Percentiles rank a stretch among this genome's conserved stretches.
Evolutionary conservation across 2,888 invertebrate species (phyloP).

Genomic region (Drosophila sordidula): DNA sequence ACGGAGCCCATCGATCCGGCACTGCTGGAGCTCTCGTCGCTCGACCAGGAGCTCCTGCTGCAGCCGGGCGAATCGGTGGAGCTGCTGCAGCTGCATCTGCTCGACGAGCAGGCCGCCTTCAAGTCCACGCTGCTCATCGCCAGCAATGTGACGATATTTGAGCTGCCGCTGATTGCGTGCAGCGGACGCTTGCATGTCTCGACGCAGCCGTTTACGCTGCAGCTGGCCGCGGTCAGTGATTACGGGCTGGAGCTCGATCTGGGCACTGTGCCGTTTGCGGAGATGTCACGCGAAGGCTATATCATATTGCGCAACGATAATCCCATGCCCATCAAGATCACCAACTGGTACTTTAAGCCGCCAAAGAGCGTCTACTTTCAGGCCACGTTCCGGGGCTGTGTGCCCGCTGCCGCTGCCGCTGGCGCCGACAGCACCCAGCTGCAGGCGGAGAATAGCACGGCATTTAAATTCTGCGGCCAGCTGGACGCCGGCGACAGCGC

Average conservation of each 20-base stretch:
- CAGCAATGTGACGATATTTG: conserved; percentile 86
- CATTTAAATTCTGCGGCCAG: conserved; percentile 71
- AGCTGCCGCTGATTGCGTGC: conserved; percentile 86
- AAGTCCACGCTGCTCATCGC: conserved; percentile 82
- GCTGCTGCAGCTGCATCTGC: conserved; percentile 76
- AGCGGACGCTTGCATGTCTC: conserved; percentile 84
- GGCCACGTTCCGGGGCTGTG: conserved; percentile 87
- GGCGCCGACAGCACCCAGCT: neutral
- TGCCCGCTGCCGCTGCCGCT: conserved; percentile 33
- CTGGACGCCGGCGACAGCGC: conserved; percentile 76
- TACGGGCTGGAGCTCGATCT: conserved; percentile 82
- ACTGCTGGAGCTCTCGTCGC: conserved; percentile 49
- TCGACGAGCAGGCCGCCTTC: conserved; percentile 75
- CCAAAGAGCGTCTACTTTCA: conserved; percentile 80
- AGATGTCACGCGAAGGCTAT: conserved; percentile 81
- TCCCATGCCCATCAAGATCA: conserved; percentile 82
- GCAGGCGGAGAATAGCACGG: conserved; percentile 38
- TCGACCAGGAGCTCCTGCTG: conserved; percentile 56
- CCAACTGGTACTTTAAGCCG: conserved; percentile 82
- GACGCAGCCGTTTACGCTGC: conserved; percentile 68
- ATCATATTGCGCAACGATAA: conserved; percentile 83
- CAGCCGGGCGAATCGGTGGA: conserved; percentile 76
- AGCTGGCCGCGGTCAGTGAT: conserved; percentile 10
- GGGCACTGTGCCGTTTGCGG: conserved; percentile 83
- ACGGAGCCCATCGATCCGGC: conserved; percentile 79